Percentiles rank a stretch among this genome's conserved stretches.
These are phyloP conservation scores for Phenganax marumi DNA, from an alignment of 92 coral and sea anemone genomes.

Conservation along the genomic window DNA sequence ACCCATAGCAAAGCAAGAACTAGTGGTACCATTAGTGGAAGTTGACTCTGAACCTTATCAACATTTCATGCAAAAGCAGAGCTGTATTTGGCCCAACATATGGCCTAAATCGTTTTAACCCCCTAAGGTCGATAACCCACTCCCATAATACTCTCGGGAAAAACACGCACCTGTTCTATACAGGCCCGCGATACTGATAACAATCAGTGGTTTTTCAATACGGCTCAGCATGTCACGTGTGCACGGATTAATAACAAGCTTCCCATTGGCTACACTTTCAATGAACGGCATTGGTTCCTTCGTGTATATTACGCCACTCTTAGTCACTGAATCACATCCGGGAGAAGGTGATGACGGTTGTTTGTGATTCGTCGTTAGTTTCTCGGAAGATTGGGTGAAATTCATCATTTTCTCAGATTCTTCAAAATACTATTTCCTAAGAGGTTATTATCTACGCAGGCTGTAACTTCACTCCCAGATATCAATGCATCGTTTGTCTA, in stretches of 20 bases:
- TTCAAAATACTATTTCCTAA: too few species aligned
- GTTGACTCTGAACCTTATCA: too few species aligned
- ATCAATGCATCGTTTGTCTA: too few species aligned
- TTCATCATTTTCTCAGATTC: not conserved
- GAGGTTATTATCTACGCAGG: too few species aligned
- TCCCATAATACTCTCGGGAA: not conserved
- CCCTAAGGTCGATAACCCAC: too few species aligned
- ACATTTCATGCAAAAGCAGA: too few species aligned
- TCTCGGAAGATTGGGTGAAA: not conserved
- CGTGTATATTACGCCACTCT: conserved; percentile 9
- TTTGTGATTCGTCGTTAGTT: not conserved
- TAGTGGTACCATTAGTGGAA: too few species aligned
- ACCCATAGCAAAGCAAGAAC: not conserved
- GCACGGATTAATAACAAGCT: conserved; percentile 23
- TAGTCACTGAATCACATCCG: not conserved
- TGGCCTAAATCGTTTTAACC: too few species aligned
- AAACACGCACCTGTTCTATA: conserved; percentile 32
- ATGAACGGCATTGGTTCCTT: conserved; percentile 34
- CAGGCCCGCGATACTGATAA: conserved; percentile 37
- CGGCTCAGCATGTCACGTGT: conserved; percentile 43
- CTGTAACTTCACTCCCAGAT: too few species aligned
- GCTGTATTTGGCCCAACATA: too few species aligned
- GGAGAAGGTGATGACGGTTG: not conserved
- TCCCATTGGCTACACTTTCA: conserved; percentile 29
- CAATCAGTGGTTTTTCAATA: conserved; percentile 33